Conservation (phyloP, 2,888 invertebrate genomes). For the Caenorhabditis virilis region DNA sequence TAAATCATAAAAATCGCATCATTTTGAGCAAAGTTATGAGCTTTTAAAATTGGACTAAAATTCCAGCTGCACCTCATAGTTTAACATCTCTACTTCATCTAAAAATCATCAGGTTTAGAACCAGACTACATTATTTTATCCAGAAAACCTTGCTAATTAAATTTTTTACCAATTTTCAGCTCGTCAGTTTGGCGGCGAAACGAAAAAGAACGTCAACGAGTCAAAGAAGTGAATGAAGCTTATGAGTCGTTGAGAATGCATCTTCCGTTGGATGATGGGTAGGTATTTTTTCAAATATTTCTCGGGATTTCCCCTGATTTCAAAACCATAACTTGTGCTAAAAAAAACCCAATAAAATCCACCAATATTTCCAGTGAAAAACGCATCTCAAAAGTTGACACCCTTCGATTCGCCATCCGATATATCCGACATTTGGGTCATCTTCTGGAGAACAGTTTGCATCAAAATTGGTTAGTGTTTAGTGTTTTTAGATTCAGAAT, state of each 20-base stretch:
- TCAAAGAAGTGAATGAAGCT: slow-evolving; percentile 70
- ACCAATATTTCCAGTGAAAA: slow-evolving; percentile 59
- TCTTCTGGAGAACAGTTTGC: slow-evolving; percentile 47
- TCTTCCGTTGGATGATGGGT: slow-evolving; percentile 69
- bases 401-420: slow-evolving; percentile 69
- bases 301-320: no score
- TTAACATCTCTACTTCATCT: no score
- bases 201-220: slow-evolving; percentile 69
- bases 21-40: background rate
- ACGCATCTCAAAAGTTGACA: slow-evolving; percentile 70
- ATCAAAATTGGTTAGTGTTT: slow-evolving; percentile 31
- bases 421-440: slow-evolving; percentile 68
- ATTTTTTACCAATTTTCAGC: slow-evolving; percentile 33
- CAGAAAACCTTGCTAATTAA: no score
- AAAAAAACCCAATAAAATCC: background rate
- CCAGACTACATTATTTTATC: no score
- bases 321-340: no score
- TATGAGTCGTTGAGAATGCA: slow-evolving; percentile 68
- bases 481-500: no score
- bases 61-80: no score
- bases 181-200: slow-evolving; percentile 69
- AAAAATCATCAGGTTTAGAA: no score
- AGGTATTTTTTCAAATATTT: slow-evolving; percentile 15
- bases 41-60: background rate
- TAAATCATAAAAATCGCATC: no score